phyloP scores from a whole-genome alignment of 2,888 invertebrate genomes.

The Phoronis australis region DNA sequence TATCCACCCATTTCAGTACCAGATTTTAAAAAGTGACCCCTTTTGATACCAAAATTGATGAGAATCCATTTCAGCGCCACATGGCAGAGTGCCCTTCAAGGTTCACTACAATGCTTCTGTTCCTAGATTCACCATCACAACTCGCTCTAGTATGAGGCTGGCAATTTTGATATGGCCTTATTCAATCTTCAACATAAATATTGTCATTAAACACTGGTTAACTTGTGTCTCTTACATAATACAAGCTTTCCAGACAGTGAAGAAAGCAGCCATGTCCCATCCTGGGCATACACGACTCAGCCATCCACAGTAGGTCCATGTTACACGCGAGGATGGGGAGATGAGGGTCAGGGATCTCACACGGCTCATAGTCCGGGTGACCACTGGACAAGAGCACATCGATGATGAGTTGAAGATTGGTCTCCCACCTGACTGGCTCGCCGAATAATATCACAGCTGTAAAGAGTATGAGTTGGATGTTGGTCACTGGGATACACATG shows the following conservation, averaged over 20 bases:
- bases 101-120: too few species aligned
- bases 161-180: too few species aligned
- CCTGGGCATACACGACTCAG: slow-evolving; percentile 63
- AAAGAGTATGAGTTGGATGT: slow-evolving; percentile 4
- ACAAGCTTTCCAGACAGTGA: slow-evolving; percentile 61
- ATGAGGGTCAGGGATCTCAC: slow-evolving; percentile 59
- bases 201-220: too few species aligned
- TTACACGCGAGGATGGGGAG: slow-evolving; percentile 66
- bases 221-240: slow-evolving; percentile 57
- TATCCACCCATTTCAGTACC: too few species aligned
- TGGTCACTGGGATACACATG: too few species aligned
- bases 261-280: slow-evolving; percentile 66
- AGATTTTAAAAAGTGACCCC: too few species aligned
- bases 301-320: slow-evolving; percentile 65
- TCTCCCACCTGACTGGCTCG: slow-evolving; percentile 66
- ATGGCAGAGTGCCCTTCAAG: too few species aligned
- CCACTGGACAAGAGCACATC: slow-evolving; percentile 63
- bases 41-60: too few species aligned
- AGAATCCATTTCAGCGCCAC: too few species aligned
- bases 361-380: slow-evolving; percentile 51
- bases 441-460: slow-evolving; percentile 61
- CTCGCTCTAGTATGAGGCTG: too few species aligned
- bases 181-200: too few species aligned
- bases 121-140: too few species aligned
- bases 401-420: slow-evolving; percentile 61